These are phyloP conservation scores for Drosophila engyochracea DNA, from an alignment of 2,888 invertebrate genomes.

Conservation along the genomic window DNA sequence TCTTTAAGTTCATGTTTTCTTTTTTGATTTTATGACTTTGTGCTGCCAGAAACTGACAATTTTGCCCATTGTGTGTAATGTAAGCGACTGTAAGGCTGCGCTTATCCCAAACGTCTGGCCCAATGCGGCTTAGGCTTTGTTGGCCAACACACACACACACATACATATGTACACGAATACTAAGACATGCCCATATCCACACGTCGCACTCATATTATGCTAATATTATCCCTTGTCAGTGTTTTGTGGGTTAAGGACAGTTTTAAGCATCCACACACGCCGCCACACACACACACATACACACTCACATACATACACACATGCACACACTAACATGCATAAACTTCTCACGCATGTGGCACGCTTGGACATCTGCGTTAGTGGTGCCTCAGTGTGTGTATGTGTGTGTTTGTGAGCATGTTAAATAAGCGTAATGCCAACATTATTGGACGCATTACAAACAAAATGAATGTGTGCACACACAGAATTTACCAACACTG, in stretches of 20 bases:
- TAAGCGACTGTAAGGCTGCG: conserved; percentile 25
- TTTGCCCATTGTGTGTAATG: conserved; percentile 8
- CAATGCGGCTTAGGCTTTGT: conserved; percentile 60
- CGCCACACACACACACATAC: conserved; percentile 18
- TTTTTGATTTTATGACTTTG: not conserved
- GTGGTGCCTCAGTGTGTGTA: conserved; percentile 24
- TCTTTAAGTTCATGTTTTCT: not conserved
- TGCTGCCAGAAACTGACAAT: not conserved
- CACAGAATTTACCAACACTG: conserved; percentile 27
- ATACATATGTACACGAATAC: conserved; percentile 21
- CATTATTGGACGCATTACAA: conserved; percentile 80
- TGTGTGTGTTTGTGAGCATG: conserved; percentile 63
- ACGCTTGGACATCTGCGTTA: conserved; percentile 51
- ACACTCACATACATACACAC: conserved; percentile 22
- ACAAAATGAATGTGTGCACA: conserved; percentile 72
- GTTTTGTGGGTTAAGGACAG: conserved; percentile 80
- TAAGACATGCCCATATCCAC: conserved; percentile 36
- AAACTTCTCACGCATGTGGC: conserved; percentile 47
- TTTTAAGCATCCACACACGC: conserved; percentile 68
- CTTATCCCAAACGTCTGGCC: conserved; percentile 52
- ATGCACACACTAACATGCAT: conserved; percentile 1
- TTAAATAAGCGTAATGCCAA: conserved; percentile 81
- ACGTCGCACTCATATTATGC: conserved; percentile 72
- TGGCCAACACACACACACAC: conserved; percentile 23
- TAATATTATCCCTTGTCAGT: conserved; percentile 73